These are phyloP conservation scores for Caerostris extrusa DNA, from an alignment of 1,140 invertebrate genomes.

Conservation along the genomic window DNA sequence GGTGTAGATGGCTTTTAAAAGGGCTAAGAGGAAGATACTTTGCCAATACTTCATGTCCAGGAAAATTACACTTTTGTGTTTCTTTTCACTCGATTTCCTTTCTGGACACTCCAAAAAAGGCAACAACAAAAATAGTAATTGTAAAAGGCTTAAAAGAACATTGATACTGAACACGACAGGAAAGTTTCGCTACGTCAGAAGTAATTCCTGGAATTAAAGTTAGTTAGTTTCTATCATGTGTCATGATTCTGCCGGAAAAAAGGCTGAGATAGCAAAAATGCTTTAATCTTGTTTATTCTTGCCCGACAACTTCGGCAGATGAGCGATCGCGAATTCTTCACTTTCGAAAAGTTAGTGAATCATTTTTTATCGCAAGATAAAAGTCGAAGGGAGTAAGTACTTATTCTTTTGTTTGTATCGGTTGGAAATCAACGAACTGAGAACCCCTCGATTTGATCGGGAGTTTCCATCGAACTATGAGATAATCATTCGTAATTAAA, in stretches of 20 bases:
- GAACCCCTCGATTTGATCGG: background rate
- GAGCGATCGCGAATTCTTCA: slow-evolving; percentile 16
- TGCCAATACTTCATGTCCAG: background rate
- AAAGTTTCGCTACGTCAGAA: slow-evolving; percentile 57
- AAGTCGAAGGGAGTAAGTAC: slow-evolving; percentile 17
- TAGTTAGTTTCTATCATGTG: slow-evolving; percentile 61
- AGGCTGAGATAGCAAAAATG: slow-evolving; percentile 61
- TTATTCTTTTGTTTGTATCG: background rate
- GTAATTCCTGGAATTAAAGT: slow-evolving; percentile 71
- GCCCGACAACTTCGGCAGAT: slow-evolving; percentile 42
- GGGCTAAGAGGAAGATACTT: background rate
- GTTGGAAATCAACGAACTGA: background rate
- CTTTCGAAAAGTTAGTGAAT: slow-evolving; percentile 44
- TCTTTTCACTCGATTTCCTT: slow-evolving; percentile 8
- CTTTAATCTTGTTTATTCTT: slow-evolving; percentile 68
- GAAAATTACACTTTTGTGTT: slow-evolving; percentile 35
- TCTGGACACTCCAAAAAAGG: background rate
- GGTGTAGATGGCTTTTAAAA: background rate
- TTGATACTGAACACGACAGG: slow-evolving; percentile 62
- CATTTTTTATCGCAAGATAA: slow-evolving; percentile 50
- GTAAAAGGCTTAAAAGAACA: slow-evolving; percentile 61
- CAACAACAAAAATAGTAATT: slow-evolving; percentile 26
- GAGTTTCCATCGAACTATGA: background rate
- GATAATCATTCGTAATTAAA: slow-evolving; percentile 39
- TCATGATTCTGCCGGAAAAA: background rate